Conservation (phyloP, 1,140 invertebrate species). For the Papilio polytes region DNA sequence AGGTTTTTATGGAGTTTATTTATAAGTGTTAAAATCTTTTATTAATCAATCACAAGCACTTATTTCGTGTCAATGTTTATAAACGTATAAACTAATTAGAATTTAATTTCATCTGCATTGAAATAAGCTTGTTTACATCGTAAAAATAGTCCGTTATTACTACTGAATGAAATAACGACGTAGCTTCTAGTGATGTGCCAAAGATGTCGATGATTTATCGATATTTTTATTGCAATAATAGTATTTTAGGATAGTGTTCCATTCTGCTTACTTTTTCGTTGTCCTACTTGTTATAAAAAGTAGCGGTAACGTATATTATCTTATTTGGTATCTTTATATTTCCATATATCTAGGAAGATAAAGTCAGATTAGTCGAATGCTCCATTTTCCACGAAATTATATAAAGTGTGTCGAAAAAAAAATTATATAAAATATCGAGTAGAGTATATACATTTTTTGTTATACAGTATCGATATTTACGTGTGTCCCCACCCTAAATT, state of each 20-base stretch:
- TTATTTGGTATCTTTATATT: neutral
- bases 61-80: neutral
- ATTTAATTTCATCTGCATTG: neutral
- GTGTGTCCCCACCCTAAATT: neutral
- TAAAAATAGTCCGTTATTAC: slow-evolving; percentile 21
- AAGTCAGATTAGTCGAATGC: neutral
- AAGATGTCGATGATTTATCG: neutral
- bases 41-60: neutral
- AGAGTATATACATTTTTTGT: neutral
- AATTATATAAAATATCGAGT: too few relatives aligned
- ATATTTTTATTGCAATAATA: neutral
- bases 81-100: neutral
- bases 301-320: neutral
- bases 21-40: neutral
- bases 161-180: slow-evolving; percentile 7
- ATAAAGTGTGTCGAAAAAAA: neutral
- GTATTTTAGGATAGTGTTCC: neutral
- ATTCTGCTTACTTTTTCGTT: neutral
- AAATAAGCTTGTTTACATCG: slow-evolving; percentile 23
- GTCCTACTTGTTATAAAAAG: neutral
- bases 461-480: neutral
- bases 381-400: neutral
- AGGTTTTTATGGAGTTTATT: too few relatives aligned
- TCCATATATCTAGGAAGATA: neutral
- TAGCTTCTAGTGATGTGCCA: neutral